These are phyloP conservation scores for Vespertilio murinus DNA, from an alignment of 2,797 vertebrate genomes.

Conservation along the genomic window DNA sequence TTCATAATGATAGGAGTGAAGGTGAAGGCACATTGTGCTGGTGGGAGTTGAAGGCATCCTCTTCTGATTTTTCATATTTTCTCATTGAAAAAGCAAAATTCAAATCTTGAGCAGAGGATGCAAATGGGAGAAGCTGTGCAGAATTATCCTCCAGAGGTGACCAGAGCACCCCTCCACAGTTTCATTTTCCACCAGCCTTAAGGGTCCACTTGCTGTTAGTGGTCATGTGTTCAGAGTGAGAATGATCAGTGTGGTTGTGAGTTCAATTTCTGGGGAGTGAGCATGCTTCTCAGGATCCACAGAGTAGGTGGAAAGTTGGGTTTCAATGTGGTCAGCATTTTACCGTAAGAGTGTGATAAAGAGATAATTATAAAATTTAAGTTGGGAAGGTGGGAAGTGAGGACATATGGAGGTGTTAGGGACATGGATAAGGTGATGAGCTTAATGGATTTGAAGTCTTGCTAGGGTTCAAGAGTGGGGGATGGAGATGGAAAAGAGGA, in stretches of 20 bases:
- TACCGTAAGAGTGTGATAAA: background rate
- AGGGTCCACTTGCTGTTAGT: background rate
- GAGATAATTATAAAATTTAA: background rate
- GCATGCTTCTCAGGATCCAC: background rate
- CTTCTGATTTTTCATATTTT: background rate
- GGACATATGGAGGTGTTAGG: background rate
- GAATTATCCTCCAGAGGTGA: background rate
- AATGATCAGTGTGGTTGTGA: background rate
- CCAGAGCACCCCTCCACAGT: background rate
- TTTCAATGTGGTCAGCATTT: background rate
- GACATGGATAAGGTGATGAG: background rate
- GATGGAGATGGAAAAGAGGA: background rate
- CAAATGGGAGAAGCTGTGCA: background rate
- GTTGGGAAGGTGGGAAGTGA: background rate
- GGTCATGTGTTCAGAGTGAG: background rate
- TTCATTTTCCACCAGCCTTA: background rate
- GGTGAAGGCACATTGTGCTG: background rate
- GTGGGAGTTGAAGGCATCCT: background rate
- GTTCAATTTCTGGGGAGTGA: background rate
- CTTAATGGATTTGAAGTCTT: background rate
- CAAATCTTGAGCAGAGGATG: background rate
- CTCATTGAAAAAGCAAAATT: background rate
- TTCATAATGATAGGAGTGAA: background rate
- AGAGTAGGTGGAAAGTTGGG: background rate
- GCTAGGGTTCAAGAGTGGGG: background rate